Conservation (phyloP, 2,888 invertebrate species). For the Drosophila putrida region DNA sequence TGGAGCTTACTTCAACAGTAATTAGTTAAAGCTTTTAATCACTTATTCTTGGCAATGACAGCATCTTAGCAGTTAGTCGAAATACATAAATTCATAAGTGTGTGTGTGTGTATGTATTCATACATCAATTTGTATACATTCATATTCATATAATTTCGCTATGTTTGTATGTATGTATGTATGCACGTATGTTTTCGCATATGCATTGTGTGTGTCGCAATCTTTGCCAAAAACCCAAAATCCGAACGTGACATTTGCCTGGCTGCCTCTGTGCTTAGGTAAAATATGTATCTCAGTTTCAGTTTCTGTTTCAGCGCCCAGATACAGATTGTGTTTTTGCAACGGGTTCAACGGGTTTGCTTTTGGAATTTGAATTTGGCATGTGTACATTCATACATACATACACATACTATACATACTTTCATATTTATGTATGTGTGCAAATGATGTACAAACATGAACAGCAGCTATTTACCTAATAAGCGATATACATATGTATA, state of each 20-base stretch:
- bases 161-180: neutral
- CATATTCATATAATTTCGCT: neutral
- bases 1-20: conserved; percentile 3
- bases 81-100: conserved; percentile 23
- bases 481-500: neutral
- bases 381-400: conserved; percentile 20
- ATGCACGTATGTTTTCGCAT: conserved; percentile 25
- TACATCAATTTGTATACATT: neutral
- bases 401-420: conserved; percentile 29
- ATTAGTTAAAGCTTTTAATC: conserved; percentile 28
- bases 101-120: neutral
- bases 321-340: conserved; percentile 44
- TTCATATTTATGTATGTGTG: conserved; percentile 20
- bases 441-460: conserved; percentile 16
- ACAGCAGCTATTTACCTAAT: conserved; percentile 15
- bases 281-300: conserved; percentile 52
- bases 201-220: conserved; percentile 56
- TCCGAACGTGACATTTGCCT: conserved; percentile 64
- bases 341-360: conserved; percentile 73
- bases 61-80: conserved; percentile 19
- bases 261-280: conserved; percentile 31
- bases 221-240: conserved; percentile 41
- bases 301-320: conserved; percentile 33
- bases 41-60: conserved; percentile 55
- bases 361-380: conserved; percentile 64